Base-by-base conservation (phyloP, 2,113 vertebrate species). In the Chaenogobius annularis region DNA sequence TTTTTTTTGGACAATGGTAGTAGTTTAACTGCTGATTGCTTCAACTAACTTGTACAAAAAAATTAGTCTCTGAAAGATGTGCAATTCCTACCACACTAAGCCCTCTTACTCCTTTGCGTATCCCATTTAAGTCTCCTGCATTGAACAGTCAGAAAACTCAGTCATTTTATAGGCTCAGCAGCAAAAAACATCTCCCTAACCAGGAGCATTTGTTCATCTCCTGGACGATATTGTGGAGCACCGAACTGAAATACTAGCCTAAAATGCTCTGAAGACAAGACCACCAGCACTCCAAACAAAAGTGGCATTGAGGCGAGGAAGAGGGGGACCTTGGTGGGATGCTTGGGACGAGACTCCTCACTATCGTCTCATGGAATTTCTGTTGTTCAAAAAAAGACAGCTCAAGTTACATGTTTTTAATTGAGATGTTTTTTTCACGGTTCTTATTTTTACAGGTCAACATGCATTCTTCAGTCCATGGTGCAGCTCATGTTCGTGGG, bases 231-330 rank as follows among this genome's bases (percentile, higher is more conserved):
- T 20, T 64, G 55, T 12, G 68, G 58, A 72, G 43, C 1, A 12
- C 40, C 63, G 66, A 79, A 84, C 85, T 61, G 8, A 74, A 85
- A 87, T 58, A 70, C 70, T 37, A 12, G 26, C 63, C 77, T 74
- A 76, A 73, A 76, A 59, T 77, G 68, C 52, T 76, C 48, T 20
- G 52, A 48, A 40, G 55, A 75, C 31, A 66, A 69, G 74, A 82
- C 68, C 50, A 80, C 72, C 67, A 73, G 69, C 70, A 10, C 55
- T 66, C 69, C 62, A 74, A 63, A 87, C 85, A 90, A 87, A 86
- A 85, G 83, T 75, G 23, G 72, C 85, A 89, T 83, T 89, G 79
- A 90, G 13, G 65, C 40, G 37, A 13, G 61, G 31, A 44, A 37
- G 31, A 76, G 47, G 20, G 20, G 19, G 14, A 64, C 64, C 44